phyloP scores from a whole-genome alignment of 2,888 invertebrate genomes.

The Capitulum mitella region DNA sequence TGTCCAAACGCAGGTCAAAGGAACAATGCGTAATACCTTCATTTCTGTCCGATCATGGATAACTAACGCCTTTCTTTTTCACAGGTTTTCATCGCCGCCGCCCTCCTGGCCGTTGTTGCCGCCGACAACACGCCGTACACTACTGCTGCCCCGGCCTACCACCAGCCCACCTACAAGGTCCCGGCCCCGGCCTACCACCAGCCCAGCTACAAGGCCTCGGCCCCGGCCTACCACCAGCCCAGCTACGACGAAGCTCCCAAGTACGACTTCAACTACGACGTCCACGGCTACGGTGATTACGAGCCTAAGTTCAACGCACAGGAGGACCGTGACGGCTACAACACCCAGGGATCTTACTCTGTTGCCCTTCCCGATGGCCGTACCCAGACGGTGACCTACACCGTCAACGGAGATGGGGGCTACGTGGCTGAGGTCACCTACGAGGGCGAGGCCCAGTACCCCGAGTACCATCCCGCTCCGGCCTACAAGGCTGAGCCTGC shows the following conservation, averaged over 20 bases:
- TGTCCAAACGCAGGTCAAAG: too few species aligned
- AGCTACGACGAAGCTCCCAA: background rate
- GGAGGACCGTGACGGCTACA: background rate
- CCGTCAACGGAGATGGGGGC: background rate
- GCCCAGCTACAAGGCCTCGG: background rate
- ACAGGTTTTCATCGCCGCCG: slow-evolving; percentile 3
- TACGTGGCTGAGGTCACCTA: slow-evolving; percentile 9
- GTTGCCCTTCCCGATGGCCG: background rate
- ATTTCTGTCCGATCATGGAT: too few species aligned
- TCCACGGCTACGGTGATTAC: background rate
- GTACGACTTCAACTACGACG: background rate
- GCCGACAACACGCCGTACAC: background rate
- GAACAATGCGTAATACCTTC: too few species aligned
- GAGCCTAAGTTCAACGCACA: background rate
- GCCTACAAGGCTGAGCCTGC: background rate
- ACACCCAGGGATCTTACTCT: background rate
- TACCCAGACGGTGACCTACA: background rate
- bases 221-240: too few species aligned
- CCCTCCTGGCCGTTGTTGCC: slow-evolving; percentile 1
- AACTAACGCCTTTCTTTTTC: too few species aligned
- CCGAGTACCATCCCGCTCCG: background rate
- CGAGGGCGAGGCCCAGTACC: slow-evolving; percentile 1
- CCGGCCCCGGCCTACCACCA: background rate
- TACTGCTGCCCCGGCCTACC: background rate
- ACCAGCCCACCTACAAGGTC: background rate